phyloP scores from a whole-genome alignment of 2,797 vertebrate genomes.

The Adrianichthys oophorus region DNA sequence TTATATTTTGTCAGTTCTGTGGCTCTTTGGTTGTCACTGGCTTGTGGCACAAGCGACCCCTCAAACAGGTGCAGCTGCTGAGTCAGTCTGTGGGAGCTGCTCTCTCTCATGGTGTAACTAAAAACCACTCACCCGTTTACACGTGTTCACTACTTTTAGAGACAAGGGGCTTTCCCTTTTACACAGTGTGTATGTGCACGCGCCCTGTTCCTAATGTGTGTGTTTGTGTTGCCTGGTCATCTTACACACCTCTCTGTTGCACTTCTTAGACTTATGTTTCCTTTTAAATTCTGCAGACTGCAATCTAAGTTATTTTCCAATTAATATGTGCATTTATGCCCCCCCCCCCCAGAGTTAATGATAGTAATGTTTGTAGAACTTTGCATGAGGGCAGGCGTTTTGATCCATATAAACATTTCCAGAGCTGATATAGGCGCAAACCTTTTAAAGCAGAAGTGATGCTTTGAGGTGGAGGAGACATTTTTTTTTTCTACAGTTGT shows the following conservation, averaged over 20 bases:
- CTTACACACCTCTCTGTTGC: conserved; percentile 49
- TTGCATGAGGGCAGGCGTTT: too few species aligned
- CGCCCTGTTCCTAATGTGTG: conserved; percentile 21
- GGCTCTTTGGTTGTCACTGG: neutral
- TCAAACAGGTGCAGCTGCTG: conserved; percentile 43
- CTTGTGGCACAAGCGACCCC: conserved; percentile 41
- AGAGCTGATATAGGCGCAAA: too few species aligned
- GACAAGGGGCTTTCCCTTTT: conserved; percentile 64
- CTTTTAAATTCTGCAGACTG: conserved; percentile 19
- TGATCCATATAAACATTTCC: too few species aligned
- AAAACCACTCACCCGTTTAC: conserved; percentile 35
- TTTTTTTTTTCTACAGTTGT: too few species aligned
- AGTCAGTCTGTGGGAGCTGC: conserved; percentile 60
- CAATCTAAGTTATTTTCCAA: conserved; percentile 14
- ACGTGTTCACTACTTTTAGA: conserved; percentile 45
- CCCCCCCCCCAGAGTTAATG: too few species aligned
- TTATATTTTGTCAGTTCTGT: too few species aligned
- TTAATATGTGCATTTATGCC: neutral
- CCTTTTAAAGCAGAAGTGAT: too few species aligned
- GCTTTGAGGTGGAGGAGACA: too few species aligned
- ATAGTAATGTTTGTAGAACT: too few species aligned
- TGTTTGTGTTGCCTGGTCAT: conserved; percentile 20
- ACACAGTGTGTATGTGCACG: conserved; percentile 23
- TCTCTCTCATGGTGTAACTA: conserved; percentile 52
- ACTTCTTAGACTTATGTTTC: conserved; percentile 39